These are phyloP conservation scores for Lasius fuliginosus DNA, from an alignment of 2,888 invertebrate genomes.

Conservation along the genomic window DNA sequence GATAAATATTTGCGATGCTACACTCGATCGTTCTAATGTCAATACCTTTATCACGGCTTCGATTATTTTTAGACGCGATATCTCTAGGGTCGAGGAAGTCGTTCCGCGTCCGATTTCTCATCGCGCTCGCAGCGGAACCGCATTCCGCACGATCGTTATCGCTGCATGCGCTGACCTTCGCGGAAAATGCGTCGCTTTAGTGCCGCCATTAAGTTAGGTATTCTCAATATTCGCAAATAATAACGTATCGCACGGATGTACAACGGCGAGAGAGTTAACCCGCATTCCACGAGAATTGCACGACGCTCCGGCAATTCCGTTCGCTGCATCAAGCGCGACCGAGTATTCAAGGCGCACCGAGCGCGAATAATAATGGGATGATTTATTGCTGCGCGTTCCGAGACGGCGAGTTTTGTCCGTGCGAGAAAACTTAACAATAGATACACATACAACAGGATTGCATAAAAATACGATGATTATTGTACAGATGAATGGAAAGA, in stretches of 20 bases:
- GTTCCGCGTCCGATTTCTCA: slow-evolving; percentile 49
- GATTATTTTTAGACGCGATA: slow-evolving; percentile 3
- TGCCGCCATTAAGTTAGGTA: slow-evolving; percentile 30
- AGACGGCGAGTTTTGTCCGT: slow-evolving; percentile 2
- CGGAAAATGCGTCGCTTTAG: slow-evolving; percentile 24
- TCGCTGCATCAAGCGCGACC: not conserved
- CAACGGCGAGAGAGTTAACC: not conserved
- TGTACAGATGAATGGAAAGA: not conserved
- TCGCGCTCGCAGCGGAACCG: slow-evolving; percentile 13
- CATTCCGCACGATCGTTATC: slow-evolving; percentile 38
- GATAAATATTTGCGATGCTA: not conserved
- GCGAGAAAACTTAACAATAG: not conserved
- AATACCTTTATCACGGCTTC: not conserved
- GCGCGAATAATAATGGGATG: slow-evolving; percentile 18
- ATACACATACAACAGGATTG: not conserved
- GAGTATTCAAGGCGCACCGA: not conserved
- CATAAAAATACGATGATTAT: not conserved
- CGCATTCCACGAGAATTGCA: slow-evolving; percentile 18
- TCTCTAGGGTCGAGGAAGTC: slow-evolving; percentile 55
- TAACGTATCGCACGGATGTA: not conserved
- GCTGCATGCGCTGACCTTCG: slow-evolving; percentile 17
- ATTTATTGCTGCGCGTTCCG: slow-evolving; percentile 1
- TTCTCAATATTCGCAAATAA: slow-evolving; percentile 32
- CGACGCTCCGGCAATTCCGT: slow-evolving; percentile 9
- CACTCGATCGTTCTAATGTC: not conserved